Conservation (phyloP, 2,113 vertebrate genomes). For the Zapornia atra region DNA sequence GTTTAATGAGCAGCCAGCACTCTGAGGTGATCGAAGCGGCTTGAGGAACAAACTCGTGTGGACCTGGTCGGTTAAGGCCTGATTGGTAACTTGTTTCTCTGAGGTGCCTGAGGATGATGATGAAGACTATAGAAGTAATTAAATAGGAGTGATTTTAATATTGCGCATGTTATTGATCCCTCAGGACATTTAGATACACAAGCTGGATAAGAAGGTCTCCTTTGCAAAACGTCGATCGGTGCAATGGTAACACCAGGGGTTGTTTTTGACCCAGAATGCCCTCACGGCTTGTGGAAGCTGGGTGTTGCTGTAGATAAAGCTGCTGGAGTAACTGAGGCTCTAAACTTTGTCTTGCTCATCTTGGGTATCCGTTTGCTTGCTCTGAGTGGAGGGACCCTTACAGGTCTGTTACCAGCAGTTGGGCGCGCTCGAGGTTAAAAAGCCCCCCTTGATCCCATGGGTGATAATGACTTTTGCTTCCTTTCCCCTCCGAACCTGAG, state of each 20-base stretch:
- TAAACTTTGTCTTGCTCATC: background rate
- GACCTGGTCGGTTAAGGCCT: background rate
- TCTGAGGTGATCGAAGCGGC: background rate
- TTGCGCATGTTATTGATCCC: background rate
- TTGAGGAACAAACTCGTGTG: background rate
- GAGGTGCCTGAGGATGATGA: background rate
- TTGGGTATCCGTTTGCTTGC: fast-evolving
- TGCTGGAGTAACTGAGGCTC: fast-evolving
- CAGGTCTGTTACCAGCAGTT: background rate
- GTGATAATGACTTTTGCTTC: background rate
- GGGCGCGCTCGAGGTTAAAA: background rate
- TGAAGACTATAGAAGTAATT: background rate
- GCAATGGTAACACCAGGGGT: background rate
- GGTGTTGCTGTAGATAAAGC: too few species aligned
- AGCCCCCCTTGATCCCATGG: background rate
- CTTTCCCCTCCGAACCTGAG: background rate
- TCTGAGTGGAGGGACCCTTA: background rate
- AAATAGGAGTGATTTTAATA: background rate
- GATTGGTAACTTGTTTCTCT: background rate
- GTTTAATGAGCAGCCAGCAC: background rate
- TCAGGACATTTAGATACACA: background rate
- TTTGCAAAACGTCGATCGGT: background rate
- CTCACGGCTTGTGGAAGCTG: background rate
- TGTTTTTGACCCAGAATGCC: background rate
- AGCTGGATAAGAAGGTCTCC: background rate